Conservation (phyloP, 2,888 invertebrate species). For the Geotrupes spiniger region DNA sequence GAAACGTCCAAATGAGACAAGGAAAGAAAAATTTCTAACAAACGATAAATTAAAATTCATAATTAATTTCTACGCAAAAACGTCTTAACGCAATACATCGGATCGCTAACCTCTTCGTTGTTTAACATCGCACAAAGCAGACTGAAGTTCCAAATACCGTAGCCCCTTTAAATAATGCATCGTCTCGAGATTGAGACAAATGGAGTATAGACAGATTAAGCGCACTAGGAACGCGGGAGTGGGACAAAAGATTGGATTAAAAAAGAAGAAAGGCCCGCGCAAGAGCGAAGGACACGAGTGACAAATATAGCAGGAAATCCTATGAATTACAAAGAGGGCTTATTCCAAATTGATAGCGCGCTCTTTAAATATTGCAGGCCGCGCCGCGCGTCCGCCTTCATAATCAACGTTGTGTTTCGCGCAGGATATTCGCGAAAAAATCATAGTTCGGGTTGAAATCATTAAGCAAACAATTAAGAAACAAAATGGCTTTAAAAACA, state of each 20-base stretch:
- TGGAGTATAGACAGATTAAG: slow-evolving; percentile 49
- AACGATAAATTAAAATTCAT: too few species aligned
- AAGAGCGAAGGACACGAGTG: slow-evolving; percentile 49
- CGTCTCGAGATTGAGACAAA: slow-evolving; percentile 52
- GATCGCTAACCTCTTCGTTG: too few species aligned
- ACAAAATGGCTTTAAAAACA: too few species aligned
- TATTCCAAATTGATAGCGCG: neutral
- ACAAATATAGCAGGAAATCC: slow-evolving; percentile 52
- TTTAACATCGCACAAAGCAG: slow-evolving; percentile 19
- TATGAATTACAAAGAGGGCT: slow-evolving; percentile 51
- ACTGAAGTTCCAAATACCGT: slow-evolving; percentile 29
- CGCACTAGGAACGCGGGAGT: slow-evolving; percentile 29
- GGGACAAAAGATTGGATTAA: slow-evolving; percentile 24
- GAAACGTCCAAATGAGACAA: too few species aligned
- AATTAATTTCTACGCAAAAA: too few species aligned
- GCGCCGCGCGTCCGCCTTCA: too few species aligned
- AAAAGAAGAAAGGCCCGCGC: slow-evolving; percentile 36
- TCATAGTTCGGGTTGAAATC: too few species aligned
- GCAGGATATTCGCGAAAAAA: too few species aligned
- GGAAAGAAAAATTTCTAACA: too few species aligned
- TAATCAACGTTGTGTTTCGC: too few species aligned
- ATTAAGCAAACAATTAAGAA: too few species aligned
- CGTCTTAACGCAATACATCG: too few species aligned
- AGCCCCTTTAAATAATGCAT: slow-evolving; percentile 51
- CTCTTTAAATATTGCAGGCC: slow-evolving; percentile 13